Evolutionary conservation across 1,140 invertebrate species (phyloP), one percentile per base, ranked within the genome.

Genomic region (Druon quercuslanigerum): DNA sequence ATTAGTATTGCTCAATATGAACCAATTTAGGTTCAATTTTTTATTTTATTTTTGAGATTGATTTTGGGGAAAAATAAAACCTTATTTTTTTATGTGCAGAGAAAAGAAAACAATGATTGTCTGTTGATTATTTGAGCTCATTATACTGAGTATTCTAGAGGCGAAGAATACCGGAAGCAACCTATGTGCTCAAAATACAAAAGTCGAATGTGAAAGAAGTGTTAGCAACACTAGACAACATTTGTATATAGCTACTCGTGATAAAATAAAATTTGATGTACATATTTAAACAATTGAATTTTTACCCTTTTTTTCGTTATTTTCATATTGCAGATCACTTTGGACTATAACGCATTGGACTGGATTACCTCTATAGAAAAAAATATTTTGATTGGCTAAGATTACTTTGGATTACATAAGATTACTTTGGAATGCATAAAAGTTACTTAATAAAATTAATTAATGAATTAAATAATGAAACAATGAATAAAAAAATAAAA

Each of bases 211-310:
- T 84, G 82, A 81, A 82, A 72, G 83, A 83, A 81, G 82, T 86
- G 81, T 84, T 85, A 85, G 80, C 75, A 71, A 75, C 77, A 83
- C 80, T 85, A 85, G 82, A 82, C 25, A 83, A 87, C 89, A 90
- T 90, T 90, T 91, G 89, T 91, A 91, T 89, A 90, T 88, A 90
- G 81, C 84, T 86, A 85, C 83, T 91, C 85, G 87, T 89, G 87
- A 90, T 88, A 85, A 90, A 72, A 90, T 88, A 89, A 89, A 88
- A 89, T 88, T 89, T 86, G 88, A 89, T 90, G 89, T 90, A 90
- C 88, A 90, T 90, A 90, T 89, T 86, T 87, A 89, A 87, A 83
- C 76, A 75, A 75, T 82, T 77, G 54, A 76, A 7, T 73, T 51
- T 52, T 6, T 33, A 54, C 25, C 50, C 12, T 50, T 51, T 72